These are phyloP conservation scores for Idaea biselata DNA, from an alignment of 2,888 invertebrate species.

Conservation along the genomic window DNA sequence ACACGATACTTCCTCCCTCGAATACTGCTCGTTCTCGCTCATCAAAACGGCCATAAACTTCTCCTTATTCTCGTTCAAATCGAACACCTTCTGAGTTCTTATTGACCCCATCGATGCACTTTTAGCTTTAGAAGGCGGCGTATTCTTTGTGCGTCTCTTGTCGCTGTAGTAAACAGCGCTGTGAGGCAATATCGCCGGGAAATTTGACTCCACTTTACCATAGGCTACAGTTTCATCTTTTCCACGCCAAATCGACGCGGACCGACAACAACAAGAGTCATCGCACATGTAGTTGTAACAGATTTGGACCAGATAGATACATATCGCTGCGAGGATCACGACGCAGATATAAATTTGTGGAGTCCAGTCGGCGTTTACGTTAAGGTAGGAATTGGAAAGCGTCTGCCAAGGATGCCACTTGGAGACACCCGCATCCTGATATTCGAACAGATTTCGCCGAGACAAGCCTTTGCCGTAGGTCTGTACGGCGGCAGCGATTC, in stretches of 20 bases:
- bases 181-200: conserved; percentile 47
- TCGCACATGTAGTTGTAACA: conserved; percentile 55
- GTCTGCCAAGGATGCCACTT: conserved; percentile 60
- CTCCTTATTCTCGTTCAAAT: conserved; percentile 64
- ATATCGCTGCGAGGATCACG: conserved; percentile 46
- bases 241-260: not conserved
- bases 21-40: conserved; percentile 43
- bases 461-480: conserved; percentile 62
- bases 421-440: conserved; percentile 27
- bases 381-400: conserved; percentile 46
- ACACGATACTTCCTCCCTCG: conserved; percentile 21
- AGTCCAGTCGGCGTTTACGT: conserved; percentile 54
- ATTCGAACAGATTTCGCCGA: conserved; percentile 57
- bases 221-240: conserved; percentile 28
- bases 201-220: conserved; percentile 45
- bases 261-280: conserved; percentile 45
- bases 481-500: conserved; percentile 70
- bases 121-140: conserved; percentile 36
- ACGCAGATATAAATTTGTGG: conserved; percentile 51
- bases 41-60: conserved; percentile 59
- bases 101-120: conserved; percentile 45
- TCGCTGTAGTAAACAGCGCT: conserved; percentile 41
- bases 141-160: conserved; percentile 28
- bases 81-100: conserved; percentile 58
- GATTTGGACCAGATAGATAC: conserved; percentile 56